Conservation (phyloP, 2,113 vertebrate genomes). For the Hippocampus mohnikei region DNA sequence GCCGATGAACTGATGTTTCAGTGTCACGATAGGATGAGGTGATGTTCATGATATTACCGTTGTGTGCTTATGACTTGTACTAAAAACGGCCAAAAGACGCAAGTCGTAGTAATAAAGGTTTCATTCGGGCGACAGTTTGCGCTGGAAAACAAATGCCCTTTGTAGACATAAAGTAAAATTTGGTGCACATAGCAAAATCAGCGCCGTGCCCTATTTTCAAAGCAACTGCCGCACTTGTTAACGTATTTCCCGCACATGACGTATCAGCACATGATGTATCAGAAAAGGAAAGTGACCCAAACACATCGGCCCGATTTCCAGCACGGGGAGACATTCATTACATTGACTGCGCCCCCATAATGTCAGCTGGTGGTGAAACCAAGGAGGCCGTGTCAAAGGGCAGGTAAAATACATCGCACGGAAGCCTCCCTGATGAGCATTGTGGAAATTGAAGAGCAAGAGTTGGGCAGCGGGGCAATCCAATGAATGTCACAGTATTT, state of each 20-base stretch:
- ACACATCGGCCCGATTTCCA: conserved; percentile 46
- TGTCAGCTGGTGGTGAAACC: conserved; percentile 56
- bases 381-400: conserved; percentile 57
- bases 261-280: too few relatives aligned
- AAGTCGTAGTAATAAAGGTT: background rate
- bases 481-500: conserved; percentile 38
- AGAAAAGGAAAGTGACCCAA: conserved; percentile 32
- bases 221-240: background rate
- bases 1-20: too few relatives aligned
- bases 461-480: conserved; percentile 35
- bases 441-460: conserved; percentile 27
- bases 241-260: background rate
- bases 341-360: conserved; percentile 56
- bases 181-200: background rate
- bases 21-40: too few relatives aligned
- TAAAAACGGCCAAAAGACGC: too few relatives aligned
- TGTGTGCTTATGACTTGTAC: too few relatives aligned
- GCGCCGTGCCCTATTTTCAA: background rate
- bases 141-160: background rate
- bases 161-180: background rate
- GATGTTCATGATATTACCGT: too few relatives aligned
- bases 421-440: conserved; percentile 19
- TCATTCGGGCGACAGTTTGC: background rate
- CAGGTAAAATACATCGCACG: conserved; percentile 32
- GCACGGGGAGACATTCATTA: conserved; percentile 62